Percentiles rank a stretch among this genome's conserved stretches.
These are phyloP conservation scores for Phorcus lineatus DNA, from an alignment of 2,888 invertebrate genomes.

Conservation along the genomic window DNA sequence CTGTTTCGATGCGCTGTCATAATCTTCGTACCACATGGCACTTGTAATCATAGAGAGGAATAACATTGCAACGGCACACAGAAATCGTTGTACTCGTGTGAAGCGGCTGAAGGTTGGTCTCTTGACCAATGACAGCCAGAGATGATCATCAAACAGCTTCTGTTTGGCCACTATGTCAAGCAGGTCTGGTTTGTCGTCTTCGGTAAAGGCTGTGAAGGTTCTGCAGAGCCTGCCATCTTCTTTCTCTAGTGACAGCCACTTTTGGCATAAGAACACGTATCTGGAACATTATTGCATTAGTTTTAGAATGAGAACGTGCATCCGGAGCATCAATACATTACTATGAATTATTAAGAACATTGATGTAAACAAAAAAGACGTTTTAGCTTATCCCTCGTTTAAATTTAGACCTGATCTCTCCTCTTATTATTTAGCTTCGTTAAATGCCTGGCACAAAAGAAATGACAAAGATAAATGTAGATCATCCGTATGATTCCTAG, in stretches of 20 bases:
- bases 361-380: too few relatives aligned
- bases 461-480: too few relatives aligned
- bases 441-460: too few relatives aligned
- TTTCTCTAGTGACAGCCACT: neutral
- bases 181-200: conserved; percentile 18
- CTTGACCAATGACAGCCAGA: conserved; percentile 51
- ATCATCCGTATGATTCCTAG: too few relatives aligned
- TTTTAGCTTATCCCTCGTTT: too few relatives aligned
- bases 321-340: too few relatives aligned
- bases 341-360: too few relatives aligned
- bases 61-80: conserved; percentile 45
- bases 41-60: conserved; percentile 54
- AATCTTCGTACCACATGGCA: conserved; percentile 53
- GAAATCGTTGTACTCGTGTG: conserved; percentile 53
- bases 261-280: neutral
- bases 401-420: too few relatives aligned
- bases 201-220: conserved; percentile 3
- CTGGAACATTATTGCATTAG: neutral
- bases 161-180: conserved; percentile 40
- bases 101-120: conserved; percentile 51
- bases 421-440: too few relatives aligned
- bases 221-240: neutral
- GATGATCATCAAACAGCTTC: conserved; percentile 51
- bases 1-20: conserved; percentile 25
- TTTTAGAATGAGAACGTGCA: too few relatives aligned